phyloP scores from a whole-genome alignment of 64 coral and sea anemone species.

The Pachyseris speciosa region DNA sequence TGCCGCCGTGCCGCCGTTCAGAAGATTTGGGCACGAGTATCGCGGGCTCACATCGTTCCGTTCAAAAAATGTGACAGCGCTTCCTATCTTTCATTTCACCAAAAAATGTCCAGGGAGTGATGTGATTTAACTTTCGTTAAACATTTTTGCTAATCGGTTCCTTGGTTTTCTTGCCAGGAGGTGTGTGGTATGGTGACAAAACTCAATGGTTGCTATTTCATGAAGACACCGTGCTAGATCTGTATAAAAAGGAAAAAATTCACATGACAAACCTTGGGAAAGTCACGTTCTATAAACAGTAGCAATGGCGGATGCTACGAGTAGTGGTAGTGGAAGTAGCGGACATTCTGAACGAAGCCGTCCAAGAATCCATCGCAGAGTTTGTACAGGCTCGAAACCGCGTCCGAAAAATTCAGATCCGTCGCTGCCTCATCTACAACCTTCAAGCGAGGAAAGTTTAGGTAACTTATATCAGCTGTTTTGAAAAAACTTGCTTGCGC shows the following conservation, averaged over 20 bases:
- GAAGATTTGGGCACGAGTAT: not conserved
- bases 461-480: not conserved
- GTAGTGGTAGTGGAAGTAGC: constrained; percentile 14
- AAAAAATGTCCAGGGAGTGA: too few relatives aligned
- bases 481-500: not conserved
- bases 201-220: not conserved
- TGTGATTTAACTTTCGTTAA: too few relatives aligned
- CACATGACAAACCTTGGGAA: not conserved
- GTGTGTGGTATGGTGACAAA: constrained; percentile 5
- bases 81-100: not conserved
- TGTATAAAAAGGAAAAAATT: not conserved
- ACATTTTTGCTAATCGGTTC: not conserved
- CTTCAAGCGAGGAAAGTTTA: not conserved
- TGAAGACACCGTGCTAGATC: not conserved
- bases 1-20: not conserved
- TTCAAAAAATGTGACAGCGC: not conserved
- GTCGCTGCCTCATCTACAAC: too few relatives aligned
- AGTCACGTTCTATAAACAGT: constrained; percentile 7
- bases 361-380: not conserved
- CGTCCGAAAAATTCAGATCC: not conserved
- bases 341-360: not conserved
- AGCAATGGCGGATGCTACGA: not conserved
- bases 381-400: not conserved
- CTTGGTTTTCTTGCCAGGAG: not conserved
- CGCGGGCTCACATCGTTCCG: not conserved